These are phyloP conservation scores for Laupala kohalensis DNA, from an alignment of 1,140 invertebrate genomes.

Conservation along the genomic window DNA sequence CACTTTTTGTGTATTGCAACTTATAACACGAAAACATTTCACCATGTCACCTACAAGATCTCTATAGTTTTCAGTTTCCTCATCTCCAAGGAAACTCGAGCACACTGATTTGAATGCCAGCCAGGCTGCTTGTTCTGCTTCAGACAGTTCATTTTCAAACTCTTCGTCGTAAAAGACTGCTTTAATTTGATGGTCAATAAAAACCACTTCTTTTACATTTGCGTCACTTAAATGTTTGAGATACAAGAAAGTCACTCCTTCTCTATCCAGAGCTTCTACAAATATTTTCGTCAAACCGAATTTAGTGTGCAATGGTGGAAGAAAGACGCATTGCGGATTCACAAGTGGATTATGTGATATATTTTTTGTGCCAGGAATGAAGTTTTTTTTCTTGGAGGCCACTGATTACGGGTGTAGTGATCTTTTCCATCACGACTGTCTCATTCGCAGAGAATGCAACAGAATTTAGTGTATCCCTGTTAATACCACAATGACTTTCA, in stretches of 20 bases:
- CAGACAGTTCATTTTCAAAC: background rate
- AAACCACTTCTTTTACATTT: conserved; percentile 1
- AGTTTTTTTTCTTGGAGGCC: conserved; percentile 16
- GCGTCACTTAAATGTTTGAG: background rate
- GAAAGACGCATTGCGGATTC: conserved; percentile 18
- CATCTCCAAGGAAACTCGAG: background rate
- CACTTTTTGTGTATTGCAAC: background rate
- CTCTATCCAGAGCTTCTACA: conserved; percentile 23
- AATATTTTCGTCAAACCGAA: conserved; percentile 24
- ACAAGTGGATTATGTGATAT: conserved; percentile 19
- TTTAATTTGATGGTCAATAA: background rate
- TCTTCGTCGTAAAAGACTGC: background rate
- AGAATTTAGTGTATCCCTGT: conserved; percentile 26
- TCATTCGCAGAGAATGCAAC: conserved; percentile 24
- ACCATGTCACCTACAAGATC: background rate
- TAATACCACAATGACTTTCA: conserved; percentile 19
- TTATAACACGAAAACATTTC: background rate
- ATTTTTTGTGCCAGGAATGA: conserved; percentile 20
- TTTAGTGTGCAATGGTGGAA: conserved; percentile 25
- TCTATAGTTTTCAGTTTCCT: background rate
- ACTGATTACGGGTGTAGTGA: conserved; percentile 18
- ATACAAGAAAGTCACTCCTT: conserved; percentile 15
- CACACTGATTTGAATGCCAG: conserved; percentile 6
- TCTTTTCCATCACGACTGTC: conserved; percentile 19
- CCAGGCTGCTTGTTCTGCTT: conserved; percentile 2